These are phyloP conservation scores for Rhipidura dahli DNA, from an alignment of 2,113 vertebrate species.

Conservation along the genomic window DNA sequence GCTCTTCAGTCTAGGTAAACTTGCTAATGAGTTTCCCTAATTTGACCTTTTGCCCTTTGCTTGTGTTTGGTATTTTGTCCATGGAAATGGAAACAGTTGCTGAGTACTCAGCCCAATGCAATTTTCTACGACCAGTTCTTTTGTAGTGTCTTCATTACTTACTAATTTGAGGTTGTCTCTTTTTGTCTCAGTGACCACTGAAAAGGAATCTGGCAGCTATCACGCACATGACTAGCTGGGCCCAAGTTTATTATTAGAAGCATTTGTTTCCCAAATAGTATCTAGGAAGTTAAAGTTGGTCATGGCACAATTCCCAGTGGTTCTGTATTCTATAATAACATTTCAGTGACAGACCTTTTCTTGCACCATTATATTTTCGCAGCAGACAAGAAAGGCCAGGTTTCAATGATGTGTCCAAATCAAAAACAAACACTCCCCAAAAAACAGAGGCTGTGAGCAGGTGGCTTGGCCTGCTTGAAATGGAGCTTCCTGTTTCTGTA, in stretches of 20 bases:
- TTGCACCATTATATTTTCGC: conserved; percentile 1
- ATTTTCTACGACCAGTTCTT: not conserved
- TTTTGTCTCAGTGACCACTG: not conserved
- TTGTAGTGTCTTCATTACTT: not conserved
- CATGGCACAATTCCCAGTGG: conserved; percentile 15
- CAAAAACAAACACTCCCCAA: not conserved
- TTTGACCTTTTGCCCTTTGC: not conserved
- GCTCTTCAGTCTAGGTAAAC: not conserved
- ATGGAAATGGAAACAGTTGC: not conserved
- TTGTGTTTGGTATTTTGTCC: not conserved
- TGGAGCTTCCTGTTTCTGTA: not conserved
- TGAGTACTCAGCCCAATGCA: not conserved
- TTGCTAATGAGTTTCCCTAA: not conserved
- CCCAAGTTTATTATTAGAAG: conserved; percentile 25
- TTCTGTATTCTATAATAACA: not conserved
- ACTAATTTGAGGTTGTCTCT: not conserved
- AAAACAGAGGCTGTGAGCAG: conserved; percentile 4
- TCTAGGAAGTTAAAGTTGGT: not conserved
- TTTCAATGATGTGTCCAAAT: not conserved
- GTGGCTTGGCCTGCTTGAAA: not conserved
- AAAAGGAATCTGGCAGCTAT: not conserved
- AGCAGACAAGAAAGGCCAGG: not conserved
- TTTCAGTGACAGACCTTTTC: not conserved
- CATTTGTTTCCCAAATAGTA: conserved; percentile 15
- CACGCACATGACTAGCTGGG: not conserved